Evolutionary conservation across 2,888 invertebrate genomes (phyloP), one percentile per base, ranked within the genome.

Genomic region (Catocala sponsa): DNA sequence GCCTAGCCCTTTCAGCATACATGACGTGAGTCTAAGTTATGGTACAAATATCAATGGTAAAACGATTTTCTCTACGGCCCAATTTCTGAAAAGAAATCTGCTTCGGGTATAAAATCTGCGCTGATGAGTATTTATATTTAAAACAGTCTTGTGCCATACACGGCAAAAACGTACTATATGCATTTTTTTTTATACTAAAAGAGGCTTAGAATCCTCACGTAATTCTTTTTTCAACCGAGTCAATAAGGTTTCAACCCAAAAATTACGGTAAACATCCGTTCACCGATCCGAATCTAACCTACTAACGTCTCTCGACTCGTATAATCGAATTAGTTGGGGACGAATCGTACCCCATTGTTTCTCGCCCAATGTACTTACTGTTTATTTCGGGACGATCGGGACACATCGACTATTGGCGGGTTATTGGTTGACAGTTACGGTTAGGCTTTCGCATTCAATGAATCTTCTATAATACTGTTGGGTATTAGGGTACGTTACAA

Each of bases 291-390:
- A 38, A 55, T 55, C 65, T 65, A 72, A 70, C 76, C 53, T 60
- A 42, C 59, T 63, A 69, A 63, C 68, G 52, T 15, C 66, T 55
- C 59, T 55, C 63, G 59, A 65, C 49, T 63, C 60, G 62, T 61
- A 70, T 68, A 76, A 76, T 75, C 66, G 76, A 78, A 76, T 76
- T 78, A 76, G 75, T 69, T 59, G 53, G 62, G 69, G 62, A 72
- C 65, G 69, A 70, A 67, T 65, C 54, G 69, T 58, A 63, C 58
- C 67, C 72, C 49, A 67, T 74, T 78, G 78, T 75, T 78, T 74
- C 53, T 59, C 58, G 59, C 59, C 59, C 75, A 72, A 77, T 74
- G 77, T 66, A 78, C 78, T 75, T 75, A 72, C 69, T 65, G 65
- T 75, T 75, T 75, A 75, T 65, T 68, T 59, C 64, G 70, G 55